These are phyloP conservation scores for Hydrozoanthus tunicans DNA, from an alignment of 64 coral and sea anemone genomes.

Conservation along the genomic window DNA sequence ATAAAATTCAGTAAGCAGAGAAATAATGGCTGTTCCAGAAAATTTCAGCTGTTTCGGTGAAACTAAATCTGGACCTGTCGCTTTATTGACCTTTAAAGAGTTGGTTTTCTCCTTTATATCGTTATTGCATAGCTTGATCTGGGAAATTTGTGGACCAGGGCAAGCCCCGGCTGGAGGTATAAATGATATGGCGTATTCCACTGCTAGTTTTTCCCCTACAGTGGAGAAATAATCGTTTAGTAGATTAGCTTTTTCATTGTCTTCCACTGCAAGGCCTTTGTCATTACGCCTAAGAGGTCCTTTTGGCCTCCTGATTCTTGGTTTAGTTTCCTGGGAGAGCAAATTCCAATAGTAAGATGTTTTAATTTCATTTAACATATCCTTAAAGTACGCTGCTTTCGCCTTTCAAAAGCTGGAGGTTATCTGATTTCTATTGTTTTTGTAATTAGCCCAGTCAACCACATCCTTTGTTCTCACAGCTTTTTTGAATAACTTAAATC, in stretches of 20 bases:
- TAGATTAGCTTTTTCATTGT: slow-evolving; percentile 51
- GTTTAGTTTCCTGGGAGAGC: neutral
- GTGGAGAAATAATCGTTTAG: slow-evolving; percentile 31
- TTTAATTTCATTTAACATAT: neutral
- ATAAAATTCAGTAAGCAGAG: neutral
- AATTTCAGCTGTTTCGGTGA: neutral
- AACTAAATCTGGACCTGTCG: neutral
- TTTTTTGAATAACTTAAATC: neutral
- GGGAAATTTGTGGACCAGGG: neutral
- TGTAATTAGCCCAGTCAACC: neutral
- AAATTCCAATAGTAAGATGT: neutral
- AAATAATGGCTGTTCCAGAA: neutral
- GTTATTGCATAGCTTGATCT: neutral
- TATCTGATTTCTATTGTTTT: slow-evolving; percentile 5
- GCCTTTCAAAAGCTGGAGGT: neutral
- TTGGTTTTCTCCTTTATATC: neutral
- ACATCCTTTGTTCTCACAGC: neutral
- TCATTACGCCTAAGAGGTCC: slow-evolving; percentile 21
- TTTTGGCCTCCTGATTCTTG: neutral
- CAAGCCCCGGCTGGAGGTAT: neutral
- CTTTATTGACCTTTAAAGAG: neutral
- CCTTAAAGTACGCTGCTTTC: neutral
- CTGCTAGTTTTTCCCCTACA: slow-evolving; percentile 6
- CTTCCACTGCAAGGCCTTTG: slow-evolving; percentile 5
- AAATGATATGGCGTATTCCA: neutral